phyloP scores from a whole-genome alignment of 2,888 invertebrate species.

The Caenorhabditis sp. region DNA sequence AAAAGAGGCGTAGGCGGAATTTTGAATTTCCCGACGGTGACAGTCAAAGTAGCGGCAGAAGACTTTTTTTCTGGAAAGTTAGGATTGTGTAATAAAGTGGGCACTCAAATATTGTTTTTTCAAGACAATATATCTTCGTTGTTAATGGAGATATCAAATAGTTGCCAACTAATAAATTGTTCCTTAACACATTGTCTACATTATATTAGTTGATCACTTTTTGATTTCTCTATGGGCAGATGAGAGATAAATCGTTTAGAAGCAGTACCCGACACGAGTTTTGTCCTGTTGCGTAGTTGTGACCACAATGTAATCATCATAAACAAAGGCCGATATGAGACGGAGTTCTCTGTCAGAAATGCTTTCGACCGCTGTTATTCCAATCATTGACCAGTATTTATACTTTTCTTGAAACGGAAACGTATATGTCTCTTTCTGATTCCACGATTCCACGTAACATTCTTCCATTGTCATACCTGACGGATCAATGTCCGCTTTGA shows the following conservation, averaged over 20 bases:
- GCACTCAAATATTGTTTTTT: too few relatives aligned
- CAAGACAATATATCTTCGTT: too few relatives aligned
- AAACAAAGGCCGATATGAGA: not conserved
- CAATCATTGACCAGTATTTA: not conserved
- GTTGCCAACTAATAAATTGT: too few relatives aligned
- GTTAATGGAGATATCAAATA: not conserved
- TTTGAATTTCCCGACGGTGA: not conserved
- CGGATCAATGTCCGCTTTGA: too few relatives aligned
- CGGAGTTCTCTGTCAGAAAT: not conserved
- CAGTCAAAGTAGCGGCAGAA: not conserved
- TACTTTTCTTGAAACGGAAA: not conserved
- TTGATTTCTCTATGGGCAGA: too few relatives aligned
- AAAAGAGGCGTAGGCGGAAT: not conserved
- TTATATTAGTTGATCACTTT: too few relatives aligned
- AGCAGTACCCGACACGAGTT: not conserved
- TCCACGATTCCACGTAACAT: not conserved
- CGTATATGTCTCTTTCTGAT: not conserved
- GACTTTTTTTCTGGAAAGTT: not conserved
- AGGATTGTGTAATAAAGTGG: not conserved
- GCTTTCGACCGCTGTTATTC: not conserved
- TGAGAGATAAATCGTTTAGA: too few relatives aligned
- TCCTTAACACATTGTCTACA: too few relatives aligned
- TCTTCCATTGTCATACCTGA: too few relatives aligned
- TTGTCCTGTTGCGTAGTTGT: not conserved
- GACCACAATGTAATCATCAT: not conserved